Conservation (phyloP, 2,888 invertebrate species). For the Acleris emargana region DNA sequence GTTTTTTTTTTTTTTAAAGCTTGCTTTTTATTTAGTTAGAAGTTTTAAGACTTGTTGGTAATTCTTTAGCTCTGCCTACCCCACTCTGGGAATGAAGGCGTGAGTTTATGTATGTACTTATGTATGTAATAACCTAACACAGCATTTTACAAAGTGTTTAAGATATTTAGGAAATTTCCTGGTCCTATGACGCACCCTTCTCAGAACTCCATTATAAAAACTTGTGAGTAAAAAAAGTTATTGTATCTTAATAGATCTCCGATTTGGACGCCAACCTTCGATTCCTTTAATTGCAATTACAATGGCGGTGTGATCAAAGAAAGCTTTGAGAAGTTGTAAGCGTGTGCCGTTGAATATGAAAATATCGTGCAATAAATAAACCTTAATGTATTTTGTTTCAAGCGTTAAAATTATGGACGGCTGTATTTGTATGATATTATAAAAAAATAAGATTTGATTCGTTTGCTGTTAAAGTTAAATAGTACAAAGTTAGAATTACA, state of each 20-base stretch:
- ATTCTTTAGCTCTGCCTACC: no score
- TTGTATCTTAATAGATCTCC: slow-evolving; percentile 14
- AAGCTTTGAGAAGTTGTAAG: slow-evolving; percentile 14
- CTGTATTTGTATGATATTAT: neutral
- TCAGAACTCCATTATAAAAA: neutral
- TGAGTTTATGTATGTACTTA: no score
- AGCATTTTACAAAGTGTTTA: no score
- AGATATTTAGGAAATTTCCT: no score
- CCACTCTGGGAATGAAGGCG: no score
- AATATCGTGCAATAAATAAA: neutral
- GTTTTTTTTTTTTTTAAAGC: no score
- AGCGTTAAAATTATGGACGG: neutral
- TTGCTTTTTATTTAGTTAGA: no score
- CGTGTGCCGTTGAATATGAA: neutral
- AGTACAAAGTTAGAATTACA: neutral
- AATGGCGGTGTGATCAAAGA: slow-evolving; percentile 54
- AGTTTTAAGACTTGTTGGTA: no score
- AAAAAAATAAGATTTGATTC: neutral
- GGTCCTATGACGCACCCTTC: slow-evolving; percentile 9
- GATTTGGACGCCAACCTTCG: slow-evolving; percentile 29
- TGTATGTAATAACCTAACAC: no score
- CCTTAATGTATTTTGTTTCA: neutral
- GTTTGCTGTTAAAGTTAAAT: slow-evolving; percentile 1
- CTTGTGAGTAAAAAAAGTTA: no score
- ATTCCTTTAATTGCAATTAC: slow-evolving; percentile 52